phyloP scores from a whole-genome alignment of 2,113 vertebrate species.

The Manacus vitellinus region DNA sequence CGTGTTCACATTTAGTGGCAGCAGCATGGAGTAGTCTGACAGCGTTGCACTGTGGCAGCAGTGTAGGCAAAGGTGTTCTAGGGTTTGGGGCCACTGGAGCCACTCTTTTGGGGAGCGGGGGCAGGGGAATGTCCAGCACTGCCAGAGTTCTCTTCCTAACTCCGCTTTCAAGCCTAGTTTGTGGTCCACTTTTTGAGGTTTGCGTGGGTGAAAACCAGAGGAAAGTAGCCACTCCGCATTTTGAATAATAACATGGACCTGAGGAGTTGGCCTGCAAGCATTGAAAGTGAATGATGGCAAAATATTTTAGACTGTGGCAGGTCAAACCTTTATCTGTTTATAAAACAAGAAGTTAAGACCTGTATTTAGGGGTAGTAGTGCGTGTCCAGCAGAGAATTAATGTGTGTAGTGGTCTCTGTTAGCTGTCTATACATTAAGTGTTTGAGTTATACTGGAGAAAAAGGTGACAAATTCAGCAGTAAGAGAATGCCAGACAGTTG shows the following conservation, averaged over 20 bases:
- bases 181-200: neutral
- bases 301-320: neutral
- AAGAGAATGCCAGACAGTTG: neutral
- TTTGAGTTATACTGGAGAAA: neutral
- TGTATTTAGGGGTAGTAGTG: neutral
- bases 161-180: neutral
- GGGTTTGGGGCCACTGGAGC: neutral
- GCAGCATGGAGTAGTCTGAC: accelerated
- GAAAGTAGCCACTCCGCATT: neutral
- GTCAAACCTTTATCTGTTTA: neutral
- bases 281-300: neutral
- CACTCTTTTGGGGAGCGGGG: accelerated
- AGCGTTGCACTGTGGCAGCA: accelerated
- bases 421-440: neutral
- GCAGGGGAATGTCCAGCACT: neutral
- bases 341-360: neutral
- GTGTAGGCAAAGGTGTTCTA: accelerated
- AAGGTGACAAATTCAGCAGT: neutral
- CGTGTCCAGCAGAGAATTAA: neutral
- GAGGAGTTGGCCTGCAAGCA: neutral
- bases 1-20: accelerated
- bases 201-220: neutral
- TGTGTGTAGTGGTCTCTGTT: neutral
- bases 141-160: neutral
- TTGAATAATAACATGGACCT: neutral